Conservation (phyloP, 1,140 invertebrate genomes). For the Eriosoma lanigerum region DNA sequence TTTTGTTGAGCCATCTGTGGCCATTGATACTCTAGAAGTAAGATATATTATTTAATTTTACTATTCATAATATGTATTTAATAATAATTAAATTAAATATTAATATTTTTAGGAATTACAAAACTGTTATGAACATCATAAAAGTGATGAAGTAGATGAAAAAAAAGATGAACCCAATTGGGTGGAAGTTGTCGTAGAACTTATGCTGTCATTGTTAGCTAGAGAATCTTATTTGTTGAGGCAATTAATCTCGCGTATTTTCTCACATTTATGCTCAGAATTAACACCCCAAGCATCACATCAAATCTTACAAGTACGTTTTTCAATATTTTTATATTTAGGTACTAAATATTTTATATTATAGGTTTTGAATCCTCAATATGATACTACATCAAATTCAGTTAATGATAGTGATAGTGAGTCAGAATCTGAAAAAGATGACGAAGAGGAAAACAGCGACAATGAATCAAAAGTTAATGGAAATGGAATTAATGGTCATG, state of each 20-base stretch:
- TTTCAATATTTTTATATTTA: slow-evolving; percentile 36
- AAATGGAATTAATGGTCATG: slow-evolving; percentile 60
- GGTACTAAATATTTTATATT: slow-evolving; percentile 40
- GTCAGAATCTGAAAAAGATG: slow-evolving; percentile 58
- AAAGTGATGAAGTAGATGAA: not conserved
- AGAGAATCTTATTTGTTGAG: slow-evolving; percentile 50
- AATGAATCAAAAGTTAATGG: slow-evolving; percentile 53
- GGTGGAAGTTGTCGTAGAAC: slow-evolving; percentile 49
- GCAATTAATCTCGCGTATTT: slow-evolving; percentile 59
- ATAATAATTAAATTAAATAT: not conserved
- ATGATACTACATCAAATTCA: slow-evolving; percentile 67
- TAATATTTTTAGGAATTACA: slow-evolving; percentile 46
- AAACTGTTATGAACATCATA: slow-evolving; percentile 50
- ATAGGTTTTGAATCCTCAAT: slow-evolving; percentile 63
- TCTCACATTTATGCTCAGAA: slow-evolving; percentile 71
- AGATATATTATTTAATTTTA: not conserved
- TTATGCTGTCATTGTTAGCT: slow-evolving; percentile 51
- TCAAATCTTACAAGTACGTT: slow-evolving; percentile 69
- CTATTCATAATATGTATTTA: not conserved
- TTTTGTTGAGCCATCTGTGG: slow-evolving; percentile 49
- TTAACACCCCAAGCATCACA: slow-evolving; percentile 68
- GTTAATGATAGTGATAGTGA: slow-evolving; percentile 59
- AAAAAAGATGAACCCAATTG: slow-evolving; percentile 45
- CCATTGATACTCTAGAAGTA: slow-evolving; percentile 44
- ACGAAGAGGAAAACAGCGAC: slow-evolving; percentile 57